Evolutionary conservation across 2,797 vertebrate genomes (phyloP), one percentile per base, ranked within the genome.

Genomic region (Myioborus melanocephalus): DNA sequence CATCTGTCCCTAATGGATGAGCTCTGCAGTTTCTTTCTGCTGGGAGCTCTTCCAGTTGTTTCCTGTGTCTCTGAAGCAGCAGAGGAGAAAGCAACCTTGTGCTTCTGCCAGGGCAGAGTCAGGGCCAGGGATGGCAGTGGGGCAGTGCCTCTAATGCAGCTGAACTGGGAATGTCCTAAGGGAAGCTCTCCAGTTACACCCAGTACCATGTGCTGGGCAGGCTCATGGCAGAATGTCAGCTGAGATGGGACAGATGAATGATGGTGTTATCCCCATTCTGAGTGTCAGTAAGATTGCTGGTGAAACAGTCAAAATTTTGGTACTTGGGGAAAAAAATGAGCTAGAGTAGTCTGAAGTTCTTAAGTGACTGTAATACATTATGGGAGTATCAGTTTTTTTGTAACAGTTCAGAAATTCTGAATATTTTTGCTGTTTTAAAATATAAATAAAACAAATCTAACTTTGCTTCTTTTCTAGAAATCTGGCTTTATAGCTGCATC

Each of bases 351-450:
- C 76, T 81, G n/a, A 21, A 82, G 15, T 93, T 93, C 37, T 93
- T 41, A 77, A 66, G 32, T 89, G 39, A 43, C 23, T 85, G 14
- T 55, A 71, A 50, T 57, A 26, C 2, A 8, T 76, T 85, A 46
- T 28, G 47, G 55, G 27, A 92, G 4, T 59, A 47, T 56, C 1
- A 20, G 0, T 37, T 27, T 73, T 69, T 85, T 81, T 39, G 39
- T 35, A 66, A n/a, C 19, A 56, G 27, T 63, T 77, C 28, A 73
- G 50, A 92, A 89, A 60, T 76, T 69, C 27, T 49, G 85, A 89
- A 44, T 72, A 30, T 53, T 89, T 95, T 87, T 92, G 6, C 70
- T 87, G n/a, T 82, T 94, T 71, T 61, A 91, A 89, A 73, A 53
- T 87, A 66, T 32, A 87, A 82, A 65, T 88, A 70, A 46, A 35